phyloP scores from a whole-genome alignment of 2,113 vertebrate genomes.

The Philantomba maxwellii region DNA sequence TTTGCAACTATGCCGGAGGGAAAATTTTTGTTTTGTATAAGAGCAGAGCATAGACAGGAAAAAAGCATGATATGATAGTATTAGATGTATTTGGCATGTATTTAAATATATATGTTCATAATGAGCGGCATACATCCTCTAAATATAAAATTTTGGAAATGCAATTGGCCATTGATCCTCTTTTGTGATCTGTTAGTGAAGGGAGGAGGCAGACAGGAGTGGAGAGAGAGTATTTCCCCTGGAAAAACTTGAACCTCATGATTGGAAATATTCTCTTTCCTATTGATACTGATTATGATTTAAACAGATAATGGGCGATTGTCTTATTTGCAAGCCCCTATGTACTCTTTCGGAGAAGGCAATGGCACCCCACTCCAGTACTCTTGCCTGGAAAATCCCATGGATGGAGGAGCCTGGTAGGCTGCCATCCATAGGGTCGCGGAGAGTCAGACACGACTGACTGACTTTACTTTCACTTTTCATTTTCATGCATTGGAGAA shows the following conservation, averaged over 20 bases:
- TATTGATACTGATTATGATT: neutral
- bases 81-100: neutral
- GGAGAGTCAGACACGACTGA: no score
- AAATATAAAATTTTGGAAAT: neutral
- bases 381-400: no score
- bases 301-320: neutral
- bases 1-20: no score
- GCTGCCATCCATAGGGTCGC: accelerated
- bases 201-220: neutral
- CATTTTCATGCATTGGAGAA: no score
- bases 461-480: no score
- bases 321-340: neutral
- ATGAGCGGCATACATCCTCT: neutral
- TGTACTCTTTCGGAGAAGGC: neutral
- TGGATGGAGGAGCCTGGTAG: no score
- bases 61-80: neutral
- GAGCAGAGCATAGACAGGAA: neutral
- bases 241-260: neutral
- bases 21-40: conserved; percentile 17
- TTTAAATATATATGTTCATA: conserved; percentile 6
- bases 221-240: neutral
- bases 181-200: neutral
- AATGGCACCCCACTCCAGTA: no score
- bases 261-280: neutral
- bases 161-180: neutral